phyloP scores from a whole-genome alignment of 1,140 invertebrate species.

The Drosophila ananassae region DNA sequence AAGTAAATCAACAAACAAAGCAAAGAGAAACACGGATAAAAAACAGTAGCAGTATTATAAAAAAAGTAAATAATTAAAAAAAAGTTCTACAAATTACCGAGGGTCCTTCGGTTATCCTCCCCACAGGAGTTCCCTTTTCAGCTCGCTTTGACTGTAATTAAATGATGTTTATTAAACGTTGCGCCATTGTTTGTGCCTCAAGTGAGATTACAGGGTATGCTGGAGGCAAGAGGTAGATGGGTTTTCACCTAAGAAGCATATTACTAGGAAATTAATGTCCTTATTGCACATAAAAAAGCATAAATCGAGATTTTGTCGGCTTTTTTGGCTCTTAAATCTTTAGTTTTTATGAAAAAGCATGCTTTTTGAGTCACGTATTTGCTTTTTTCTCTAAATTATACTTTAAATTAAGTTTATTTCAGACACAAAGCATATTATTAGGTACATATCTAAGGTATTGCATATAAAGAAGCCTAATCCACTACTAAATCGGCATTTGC shows the following conservation, averaged over 20 bases:
- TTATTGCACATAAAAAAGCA: too few species aligned
- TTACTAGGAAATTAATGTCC: too few species aligned
- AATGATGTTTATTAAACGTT: conserved; percentile 74
- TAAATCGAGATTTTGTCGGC: too few species aligned
- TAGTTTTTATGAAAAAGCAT: too few species aligned
- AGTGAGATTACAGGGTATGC: conserved; percentile 1
- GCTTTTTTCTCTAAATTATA: too few species aligned
- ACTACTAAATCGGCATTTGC: too few species aligned
- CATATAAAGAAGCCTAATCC: too few species aligned
- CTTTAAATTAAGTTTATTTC: too few species aligned
- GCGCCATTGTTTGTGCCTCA: conserved; percentile 21
- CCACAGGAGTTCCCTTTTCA: conserved; percentile 22
- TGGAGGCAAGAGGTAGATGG: background rate
- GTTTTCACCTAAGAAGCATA: background rate
- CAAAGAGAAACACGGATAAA: conserved; percentile 18
- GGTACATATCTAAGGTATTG: too few species aligned
- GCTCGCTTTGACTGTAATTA: conserved; percentile 62
- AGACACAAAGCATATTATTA: too few species aligned
- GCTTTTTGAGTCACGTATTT: too few species aligned
- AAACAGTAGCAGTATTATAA: background rate
- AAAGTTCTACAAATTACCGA: conserved; percentile 71
- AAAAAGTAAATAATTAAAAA: conserved; percentile 68
- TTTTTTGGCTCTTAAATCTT: too few species aligned
- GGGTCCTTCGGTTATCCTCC: conserved; percentile 35
- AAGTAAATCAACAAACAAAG: conserved; percentile 26